These are phyloP conservation scores for Drosophila buzzatii DNA, from an alignment of 2,888 invertebrate genomes.

Conservation along the genomic window DNA sequence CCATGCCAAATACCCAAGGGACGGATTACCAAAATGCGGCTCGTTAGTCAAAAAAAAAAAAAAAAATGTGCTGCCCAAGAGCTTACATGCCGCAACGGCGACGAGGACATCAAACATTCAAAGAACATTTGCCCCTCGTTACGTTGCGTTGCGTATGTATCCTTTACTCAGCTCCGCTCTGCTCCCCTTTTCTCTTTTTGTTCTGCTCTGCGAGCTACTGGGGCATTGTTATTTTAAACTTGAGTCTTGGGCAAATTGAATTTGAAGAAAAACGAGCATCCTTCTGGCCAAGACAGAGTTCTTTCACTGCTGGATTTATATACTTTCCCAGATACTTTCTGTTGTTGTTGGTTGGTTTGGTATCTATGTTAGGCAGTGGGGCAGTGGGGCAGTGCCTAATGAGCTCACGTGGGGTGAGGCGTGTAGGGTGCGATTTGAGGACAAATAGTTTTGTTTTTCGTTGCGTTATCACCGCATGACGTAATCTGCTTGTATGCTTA, in stretches of 20 bases:
- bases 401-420: constrained; percentile 41
- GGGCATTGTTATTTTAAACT: constrained; percentile 69
- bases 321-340: constrained; percentile 29
- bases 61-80: constrained; percentile 59
- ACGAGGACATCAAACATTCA: constrained; percentile 65
- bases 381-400: constrained; percentile 33
- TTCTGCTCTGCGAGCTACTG: constrained; percentile 7
- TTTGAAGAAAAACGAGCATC: constrained; percentile 26
- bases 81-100: constrained; percentile 67
- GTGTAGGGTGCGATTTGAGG: constrained; percentile 8
- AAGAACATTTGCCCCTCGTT: constrained; percentile 45
- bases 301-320: constrained; percentile 24
- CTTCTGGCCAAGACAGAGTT: not conserved
- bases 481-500: constrained; percentile 74
- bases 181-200: not conserved
- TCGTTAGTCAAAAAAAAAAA: constrained; percentile 72
- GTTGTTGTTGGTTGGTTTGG: not conserved
- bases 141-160: constrained; percentile 39
- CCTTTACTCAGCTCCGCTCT: constrained; percentile 32
- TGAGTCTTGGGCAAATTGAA: constrained; percentile 63
- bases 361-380: constrained; percentile 25
- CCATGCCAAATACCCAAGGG: constrained; percentile 66
- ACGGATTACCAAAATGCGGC: constrained; percentile 78
- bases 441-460: constrained; percentile 79
- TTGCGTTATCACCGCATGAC: constrained; percentile 62